Evolutionary conservation across 2,113 vertebrate species (phyloP).

Genomic region (Ammodytes dubius): DNA sequence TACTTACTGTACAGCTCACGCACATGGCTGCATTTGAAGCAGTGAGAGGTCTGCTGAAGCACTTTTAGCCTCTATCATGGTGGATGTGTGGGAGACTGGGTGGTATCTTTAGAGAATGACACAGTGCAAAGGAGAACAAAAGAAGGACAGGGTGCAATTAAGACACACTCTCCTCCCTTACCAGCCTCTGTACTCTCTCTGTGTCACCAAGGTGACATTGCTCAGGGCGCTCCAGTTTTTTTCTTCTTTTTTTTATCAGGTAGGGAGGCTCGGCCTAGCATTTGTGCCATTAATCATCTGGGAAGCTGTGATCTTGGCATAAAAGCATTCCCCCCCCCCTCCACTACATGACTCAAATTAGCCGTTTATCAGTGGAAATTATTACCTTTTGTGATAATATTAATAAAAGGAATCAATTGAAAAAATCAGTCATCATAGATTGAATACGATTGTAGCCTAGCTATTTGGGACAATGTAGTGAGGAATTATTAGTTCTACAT

Average conservation of each 20-base stretch:
- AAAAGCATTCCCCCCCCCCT: slow-evolving; percentile 40
- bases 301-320: slow-evolving; percentile 66
- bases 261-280: slow-evolving; percentile 53
- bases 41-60: slow-evolving; percentile 41
- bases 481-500: background rate
- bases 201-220: slow-evolving; percentile 84
- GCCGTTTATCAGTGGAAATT: slow-evolving; percentile 67
- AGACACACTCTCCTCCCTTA: slow-evolving; percentile 65
- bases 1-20: slow-evolving; percentile 33
- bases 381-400: slow-evolving; percentile 46
- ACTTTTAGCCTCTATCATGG: slow-evolving; percentile 51
- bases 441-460: slow-evolving; percentile 6
- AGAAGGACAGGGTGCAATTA: slow-evolving; percentile 76
- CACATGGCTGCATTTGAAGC: slow-evolving; percentile 55
- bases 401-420: slow-evolving; percentile 49
- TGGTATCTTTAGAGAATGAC: slow-evolving; percentile 58
- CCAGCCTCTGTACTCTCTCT: slow-evolving; percentile 58
- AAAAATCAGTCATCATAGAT: background rate
- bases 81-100: slow-evolving; percentile 44
- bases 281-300: slow-evolving; percentile 74
- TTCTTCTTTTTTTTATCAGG: slow-evolving; percentile 59
- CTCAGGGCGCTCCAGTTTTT: slow-evolving; percentile 65
- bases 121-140: slow-evolving; percentile 64
- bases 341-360: slow-evolving; percentile 66
- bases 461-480: background rate